Conservation (phyloP, 2,113 vertebrate genomes). For the Psilopogon haemacephalus region DNA sequence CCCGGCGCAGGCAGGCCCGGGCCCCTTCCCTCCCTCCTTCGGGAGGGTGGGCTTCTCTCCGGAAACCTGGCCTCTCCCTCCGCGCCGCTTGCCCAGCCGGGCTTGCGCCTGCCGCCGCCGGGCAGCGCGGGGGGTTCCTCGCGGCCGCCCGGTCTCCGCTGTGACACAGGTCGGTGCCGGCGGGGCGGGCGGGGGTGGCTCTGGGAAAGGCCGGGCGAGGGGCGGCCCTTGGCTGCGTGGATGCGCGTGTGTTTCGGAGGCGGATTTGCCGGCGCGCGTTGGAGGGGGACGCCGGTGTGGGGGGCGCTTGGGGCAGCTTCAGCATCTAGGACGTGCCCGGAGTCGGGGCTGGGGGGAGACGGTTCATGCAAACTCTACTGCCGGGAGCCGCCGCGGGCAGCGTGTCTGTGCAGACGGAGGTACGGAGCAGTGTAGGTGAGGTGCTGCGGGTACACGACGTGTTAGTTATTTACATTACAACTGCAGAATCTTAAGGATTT, state of each 20-base stretch:
- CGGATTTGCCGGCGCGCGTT: neutral
- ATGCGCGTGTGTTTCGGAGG: neutral
- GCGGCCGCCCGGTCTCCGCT: neutral
- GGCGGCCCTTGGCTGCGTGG: neutral
- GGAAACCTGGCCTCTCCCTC: neutral
- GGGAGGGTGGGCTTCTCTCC: neutral
- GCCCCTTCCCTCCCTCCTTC: neutral
- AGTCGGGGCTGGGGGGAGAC: too few relatives aligned
- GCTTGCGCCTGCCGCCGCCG: neutral
- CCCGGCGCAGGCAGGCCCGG: neutral
- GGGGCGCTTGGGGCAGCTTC: neutral
- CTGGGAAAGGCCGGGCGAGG: neutral
- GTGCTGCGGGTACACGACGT: fast-evolving
- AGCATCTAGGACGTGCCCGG: neutral
- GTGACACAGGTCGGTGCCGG: constrained; percentile 3
- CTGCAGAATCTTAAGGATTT: neutral
- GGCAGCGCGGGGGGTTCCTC: neutral
- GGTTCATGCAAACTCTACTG: neutral
- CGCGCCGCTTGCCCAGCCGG: neutral
- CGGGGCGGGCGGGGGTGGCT: neutral
- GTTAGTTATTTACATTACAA: fast-evolving
- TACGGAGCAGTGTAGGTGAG: fast-evolving
- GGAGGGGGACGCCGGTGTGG: neutral
- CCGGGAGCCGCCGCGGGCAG: neutral
- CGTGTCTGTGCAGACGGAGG: neutral